These are phyloP conservation scores for Plusia festucae DNA, from an alignment of 2,888 invertebrate species.

Conservation along the genomic window DNA sequence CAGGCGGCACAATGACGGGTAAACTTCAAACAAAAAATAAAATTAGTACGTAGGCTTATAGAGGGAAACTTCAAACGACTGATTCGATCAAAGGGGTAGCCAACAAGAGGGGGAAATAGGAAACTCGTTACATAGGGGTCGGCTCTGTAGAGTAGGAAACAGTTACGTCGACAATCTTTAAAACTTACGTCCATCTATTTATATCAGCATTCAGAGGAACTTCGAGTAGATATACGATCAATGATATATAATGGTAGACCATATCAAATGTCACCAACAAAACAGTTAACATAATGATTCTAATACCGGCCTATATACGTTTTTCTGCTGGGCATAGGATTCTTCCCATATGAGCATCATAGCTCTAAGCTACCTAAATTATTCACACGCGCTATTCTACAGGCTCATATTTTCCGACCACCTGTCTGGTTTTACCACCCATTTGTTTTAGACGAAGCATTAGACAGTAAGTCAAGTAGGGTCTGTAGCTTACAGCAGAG, in stretches of 20 bases:
- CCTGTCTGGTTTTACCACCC: constrained; percentile 16
- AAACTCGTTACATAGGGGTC: neutral
- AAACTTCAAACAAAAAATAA: constrained; percentile 3
- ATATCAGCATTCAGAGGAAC: no score
- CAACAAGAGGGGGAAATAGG: neutral
- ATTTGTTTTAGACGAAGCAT: constrained; percentile 32
- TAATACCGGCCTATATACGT: no score
- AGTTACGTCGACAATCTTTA: neutral
- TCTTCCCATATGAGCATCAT: no score
- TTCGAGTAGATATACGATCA: no score
- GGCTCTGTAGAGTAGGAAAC: neutral
- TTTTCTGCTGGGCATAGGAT: no score
- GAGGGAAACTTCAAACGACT: constrained; percentile 2
- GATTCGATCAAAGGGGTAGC: neutral
- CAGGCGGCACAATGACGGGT: constrained; percentile 2
- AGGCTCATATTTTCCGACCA: constrained; percentile 13
- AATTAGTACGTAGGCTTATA: constrained; percentile 1
- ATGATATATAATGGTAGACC: no score
- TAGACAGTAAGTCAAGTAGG: constrained; percentile 19
- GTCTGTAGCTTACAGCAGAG: constrained; percentile 13
- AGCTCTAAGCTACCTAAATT: neutral
- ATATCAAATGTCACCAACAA: no score
- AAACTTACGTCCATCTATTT: neutral
- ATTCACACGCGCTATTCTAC: constrained; percentile 13
- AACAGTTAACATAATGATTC: no score